Base-by-base conservation (phyloP, 1,140 invertebrate genomes). In the Popillia japonica region DNA sequence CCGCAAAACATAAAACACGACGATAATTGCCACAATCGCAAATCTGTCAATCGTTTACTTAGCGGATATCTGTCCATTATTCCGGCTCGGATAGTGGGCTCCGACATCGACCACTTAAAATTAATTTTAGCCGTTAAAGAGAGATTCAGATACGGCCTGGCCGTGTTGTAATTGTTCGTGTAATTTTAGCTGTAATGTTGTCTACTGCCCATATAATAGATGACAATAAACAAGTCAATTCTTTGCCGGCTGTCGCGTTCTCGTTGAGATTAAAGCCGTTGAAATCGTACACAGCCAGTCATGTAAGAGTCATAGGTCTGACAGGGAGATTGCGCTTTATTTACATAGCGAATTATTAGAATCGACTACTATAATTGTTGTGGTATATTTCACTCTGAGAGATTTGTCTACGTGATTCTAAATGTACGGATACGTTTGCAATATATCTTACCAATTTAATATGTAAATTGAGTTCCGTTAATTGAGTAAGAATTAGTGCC, bases 161-260 rank as follows among this genome's bases (percentile, higher is more conserved):
- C 22, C 27, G 27, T 68, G 61, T 68, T 68, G 61, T 68, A 68
- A 68, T 68, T 68, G 61, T 68, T 68, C 61, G 61, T 68, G 61
- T 68, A 68, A 68, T 68, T 68, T 22, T 68, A 68, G 22, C 61
- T 22, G 61, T 68, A 68, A 68, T 68, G 61, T 68, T 22, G 20
- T 68, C 61, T 34, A 68, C 22, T 68, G 20, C 10, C 61, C 61
- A 20, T 7, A 22, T 22, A 68, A 68, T 22, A 34, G 61, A 68
- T 22, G 61, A 68, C 61, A 68, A 68, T 68, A 68, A 68, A 68
- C 61, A 68, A 23, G 61, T 68, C 61, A 68, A 68, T 68, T 68
- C 20, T 68, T 68, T 68, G 61, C 20, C 22, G 61, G 61, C 61
- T 22, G 61, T 68, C 27, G 61, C 48, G 61, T 68, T 68, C 20